Base-by-base conservation (phyloP, 2,113 vertebrate species). In the Petrocephalus microphthalmus region DNA sequence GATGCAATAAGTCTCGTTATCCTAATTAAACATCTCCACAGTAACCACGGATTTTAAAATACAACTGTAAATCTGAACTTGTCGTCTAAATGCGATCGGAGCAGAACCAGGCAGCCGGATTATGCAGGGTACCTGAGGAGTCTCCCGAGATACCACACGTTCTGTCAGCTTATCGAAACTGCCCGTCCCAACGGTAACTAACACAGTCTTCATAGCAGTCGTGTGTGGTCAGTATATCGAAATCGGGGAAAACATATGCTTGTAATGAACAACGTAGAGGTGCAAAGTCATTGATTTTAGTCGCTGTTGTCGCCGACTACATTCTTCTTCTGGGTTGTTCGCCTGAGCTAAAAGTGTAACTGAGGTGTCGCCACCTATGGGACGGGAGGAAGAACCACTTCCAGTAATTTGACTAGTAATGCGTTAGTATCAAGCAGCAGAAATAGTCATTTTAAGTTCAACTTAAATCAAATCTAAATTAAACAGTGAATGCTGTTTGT, bases 111-210 rank as follows among this genome's bases (percentile, higher is more conserved):
- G 22, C 33, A 88, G 25, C 15, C 19, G 6, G 54, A 25, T 57
- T 20, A 37, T 45, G 7, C 85, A 19, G 3, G 8, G 96, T 92
- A 98, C 97, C 94, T 94, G 91, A 0, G 96, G 74, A 2, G 82
- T 90, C 1, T 94, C 93, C 1, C 91, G 74, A 0, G 95, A 94
- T 33, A 93, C 95, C 64, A 97, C 81, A 22, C 88, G 83, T 5
- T 89, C 88, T 17, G 98, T 93, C 5, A 99, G 94, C 5, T 98
- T 95, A 19, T 99, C 97, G 89, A 98, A 99, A 88, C 96, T 95
- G 45, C 98, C 99, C 7, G 97, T 98, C 53, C 98, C 98, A 17
- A 99, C 98, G 0, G 97, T 99, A 2, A 98, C 96, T 84, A 99
- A 97, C 11, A 96, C 96, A 0, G 93, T 94, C 90, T 94, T 96